Base-by-base conservation (phyloP, 23 tunicate genomes). In the Aplidium turbinatum region DNA sequence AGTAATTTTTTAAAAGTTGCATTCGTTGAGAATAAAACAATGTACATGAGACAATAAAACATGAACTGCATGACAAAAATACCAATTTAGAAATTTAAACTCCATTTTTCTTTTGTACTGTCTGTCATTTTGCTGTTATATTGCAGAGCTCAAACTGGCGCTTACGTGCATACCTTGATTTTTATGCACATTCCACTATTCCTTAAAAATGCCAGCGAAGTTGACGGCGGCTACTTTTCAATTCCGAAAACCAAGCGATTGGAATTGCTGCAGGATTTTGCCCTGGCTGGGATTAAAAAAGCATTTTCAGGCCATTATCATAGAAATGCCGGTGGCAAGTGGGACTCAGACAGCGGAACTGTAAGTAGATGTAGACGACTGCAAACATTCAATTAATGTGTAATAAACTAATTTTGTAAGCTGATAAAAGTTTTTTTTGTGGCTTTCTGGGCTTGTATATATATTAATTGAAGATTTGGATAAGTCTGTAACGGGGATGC, bases 171-270 rank as follows among this genome's bases (percentile, higher is more conserved):
- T 46, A 68, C 64, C 13, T 73, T 91, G 38, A 47, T 91, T 6
- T 91, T 91, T 83, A 84, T 91, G 91, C 97, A 91, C 58, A 91
- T 91, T 42, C 97, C 97, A 28, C 33, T 84, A n/a, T 91, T 91
- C 50, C 25, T 84, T 4, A n/a, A 75, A 0, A 53, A 70, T 48
- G 46, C 71, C 1, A 86, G 84, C 40, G 97, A 91, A 55, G 85
- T 84, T 21, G 85, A 91, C 62, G 24, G 26, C 50, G 4, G 23
- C 26, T 84, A 84, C 63, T 82, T 82, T 67, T 20, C 61, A 56
- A 78, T 84, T 38, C 86, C 82, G 13, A 62, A 58, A 23, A n/a
- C 68, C n/a, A 18, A 55, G 0, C 66, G 97, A 22, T 1, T 68
- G 23, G 36, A 51, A 3, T 28, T 91, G 28, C 21, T 91, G 13